Conservation (phyloP, 2,888 invertebrate species). For the Octodonta nipae region DNA sequence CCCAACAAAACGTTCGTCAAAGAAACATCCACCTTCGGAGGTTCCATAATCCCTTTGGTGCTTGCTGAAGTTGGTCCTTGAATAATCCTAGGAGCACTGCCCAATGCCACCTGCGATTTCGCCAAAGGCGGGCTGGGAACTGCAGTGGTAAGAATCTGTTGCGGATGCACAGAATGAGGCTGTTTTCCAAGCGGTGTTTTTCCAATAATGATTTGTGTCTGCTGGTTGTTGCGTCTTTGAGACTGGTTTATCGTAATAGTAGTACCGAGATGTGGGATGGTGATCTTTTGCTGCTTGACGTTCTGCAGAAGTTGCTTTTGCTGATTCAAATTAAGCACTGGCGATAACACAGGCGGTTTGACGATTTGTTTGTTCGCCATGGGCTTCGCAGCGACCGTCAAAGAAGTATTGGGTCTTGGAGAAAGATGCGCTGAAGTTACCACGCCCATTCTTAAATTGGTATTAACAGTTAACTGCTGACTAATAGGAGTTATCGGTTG, state of each 20-base stretch:
- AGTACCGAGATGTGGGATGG: constrained; percentile 10
- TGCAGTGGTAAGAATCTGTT: constrained; percentile 40
- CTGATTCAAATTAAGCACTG: constrained; percentile 15
- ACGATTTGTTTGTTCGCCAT: constrained; percentile 15
- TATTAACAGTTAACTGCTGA: constrained; percentile 30
- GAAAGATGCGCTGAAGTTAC: constrained; percentile 25
- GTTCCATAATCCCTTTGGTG: constrained; percentile 36
- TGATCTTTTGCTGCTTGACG: constrained; percentile 14
- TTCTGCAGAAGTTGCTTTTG: constrained; percentile 20
- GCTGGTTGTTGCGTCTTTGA: constrained; percentile 28
- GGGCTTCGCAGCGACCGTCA: constrained; percentile 16
- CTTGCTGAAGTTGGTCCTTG: constrained; percentile 26
- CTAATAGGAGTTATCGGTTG: constrained; percentile 22
- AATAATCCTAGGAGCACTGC: neutral
- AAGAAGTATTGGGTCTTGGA: constrained; percentile 21
- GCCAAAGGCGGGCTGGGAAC: constrained; percentile 37
- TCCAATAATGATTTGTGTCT: constrained; percentile 31
- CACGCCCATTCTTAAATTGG: constrained; percentile 23
- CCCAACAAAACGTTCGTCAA: constrained; percentile 43
- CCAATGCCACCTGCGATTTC: constrained; percentile 13
- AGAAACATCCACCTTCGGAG: constrained; percentile 42
- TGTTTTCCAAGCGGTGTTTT: constrained; percentile 21
- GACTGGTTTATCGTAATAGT: constrained; percentile 10
- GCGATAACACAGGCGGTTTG: constrained; percentile 21
- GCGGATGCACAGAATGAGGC: constrained; percentile 12